A percentile compares a stretch with the other conserved stretches of the same genome.
phyloP scores from a whole-genome alignment of 1,140 invertebrate species.

The Cotesia typhae region DNA sequence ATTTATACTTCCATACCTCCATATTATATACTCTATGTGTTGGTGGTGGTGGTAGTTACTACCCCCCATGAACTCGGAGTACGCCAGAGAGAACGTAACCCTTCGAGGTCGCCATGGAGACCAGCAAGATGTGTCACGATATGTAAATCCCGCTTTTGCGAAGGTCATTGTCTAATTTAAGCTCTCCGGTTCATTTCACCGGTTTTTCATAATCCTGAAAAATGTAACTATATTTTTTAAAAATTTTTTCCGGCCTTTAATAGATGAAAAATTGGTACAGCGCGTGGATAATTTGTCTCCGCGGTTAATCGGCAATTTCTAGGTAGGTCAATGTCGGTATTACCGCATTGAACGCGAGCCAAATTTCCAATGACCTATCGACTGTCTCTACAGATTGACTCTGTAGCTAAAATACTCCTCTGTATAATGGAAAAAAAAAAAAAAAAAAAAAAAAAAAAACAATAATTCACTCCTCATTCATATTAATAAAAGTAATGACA shows the following conservation, averaged over 20 bases:
- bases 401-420: not conserved
- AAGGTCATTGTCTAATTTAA: constrained; percentile 14
- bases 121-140: constrained; percentile 28
- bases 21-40: too few relatives aligned
- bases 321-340: constrained; percentile 6
- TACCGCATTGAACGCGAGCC: constrained; percentile 8
- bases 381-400: not conserved
- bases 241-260: too few relatives aligned
- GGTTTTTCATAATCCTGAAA: not conserved
- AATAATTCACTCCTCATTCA: too few relatives aligned
- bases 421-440: too few relatives aligned
- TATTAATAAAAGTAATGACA: not conserved
- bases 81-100: constrained; percentile 19
- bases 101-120: constrained; percentile 24
- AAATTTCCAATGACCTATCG: constrained; percentile 9
- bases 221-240: not conserved
- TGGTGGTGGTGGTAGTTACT: not conserved
- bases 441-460: too few relatives aligned
- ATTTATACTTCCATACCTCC: too few relatives aligned
- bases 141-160: constrained; percentile 16
- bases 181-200: not conserved
- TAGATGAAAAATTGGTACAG: too few relatives aligned
- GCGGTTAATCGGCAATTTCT: constrained; percentile 2
- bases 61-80: constrained; percentile 4
- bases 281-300: too few relatives aligned